Conservation (phyloP, 2,888 invertebrate species). For the Iphiclides podalirius region DNA sequence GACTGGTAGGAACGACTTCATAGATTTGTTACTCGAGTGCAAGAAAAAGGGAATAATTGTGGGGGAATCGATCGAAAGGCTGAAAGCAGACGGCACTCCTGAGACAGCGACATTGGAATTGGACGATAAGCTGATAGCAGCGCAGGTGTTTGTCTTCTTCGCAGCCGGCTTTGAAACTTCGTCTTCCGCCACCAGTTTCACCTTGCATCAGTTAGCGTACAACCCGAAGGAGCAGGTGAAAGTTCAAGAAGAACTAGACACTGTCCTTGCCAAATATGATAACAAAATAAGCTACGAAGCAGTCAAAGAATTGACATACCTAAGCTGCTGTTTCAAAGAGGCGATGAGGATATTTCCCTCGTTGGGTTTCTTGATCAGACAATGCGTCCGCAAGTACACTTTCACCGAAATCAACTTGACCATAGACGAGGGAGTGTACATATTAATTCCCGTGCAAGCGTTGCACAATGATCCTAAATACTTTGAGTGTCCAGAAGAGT, state of each 20-base stretch:
- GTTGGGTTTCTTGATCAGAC: constrained; percentile 23
- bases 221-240: constrained; percentile 39
- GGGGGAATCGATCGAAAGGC: constrained; percentile 28
- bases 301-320: constrained; percentile 22
- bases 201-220: constrained; percentile 39
- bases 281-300: constrained; percentile 25
- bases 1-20: constrained; percentile 33
- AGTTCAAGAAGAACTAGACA: constrained; percentile 38
- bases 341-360: constrained; percentile 33
- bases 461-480: constrained; percentile 39
- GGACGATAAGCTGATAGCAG: constrained; percentile 28
- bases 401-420: constrained; percentile 35
- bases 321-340: constrained; percentile 32
- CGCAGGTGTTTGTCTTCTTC: constrained; percentile 30
- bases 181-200: constrained; percentile 28
- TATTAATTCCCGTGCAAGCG: constrained; percentile 36
- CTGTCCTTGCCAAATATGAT: constrained; percentile 25
- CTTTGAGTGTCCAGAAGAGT: constrained; percentile 35
- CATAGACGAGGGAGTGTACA: constrained; percentile 33
- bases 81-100: constrained; percentile 25
- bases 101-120: constrained; percentile 25
- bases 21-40: constrained; percentile 34
- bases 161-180: constrained; percentile 29
- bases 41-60: constrained; percentile 28
- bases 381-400: constrained; percentile 27